Conservation (phyloP, 2,113 vertebrate genomes). For the Thymallus thymallus region DNA sequence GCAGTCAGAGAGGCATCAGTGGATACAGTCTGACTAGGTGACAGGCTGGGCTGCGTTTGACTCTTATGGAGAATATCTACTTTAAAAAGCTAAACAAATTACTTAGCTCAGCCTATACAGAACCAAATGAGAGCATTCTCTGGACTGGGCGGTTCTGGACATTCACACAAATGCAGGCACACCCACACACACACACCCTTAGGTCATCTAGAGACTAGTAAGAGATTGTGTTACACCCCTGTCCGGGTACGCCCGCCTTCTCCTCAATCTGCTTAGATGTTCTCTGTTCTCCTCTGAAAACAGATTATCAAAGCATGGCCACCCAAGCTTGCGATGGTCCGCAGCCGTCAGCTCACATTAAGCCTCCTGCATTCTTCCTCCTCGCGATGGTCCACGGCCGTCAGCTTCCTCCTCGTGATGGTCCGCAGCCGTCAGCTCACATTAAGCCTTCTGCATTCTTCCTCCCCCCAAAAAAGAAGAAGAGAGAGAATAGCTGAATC, state of each 20-base stretch:
- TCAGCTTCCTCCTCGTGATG: too few relatives aligned
- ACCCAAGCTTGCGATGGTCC: background rate
- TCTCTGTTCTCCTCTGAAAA: background rate
- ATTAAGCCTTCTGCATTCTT: too few relatives aligned
- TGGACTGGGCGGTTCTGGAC: background rate
- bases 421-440: too few relatives aligned
- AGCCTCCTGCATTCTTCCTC: too few relatives aligned
- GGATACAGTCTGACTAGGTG: background rate
- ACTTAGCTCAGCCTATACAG: background rate
- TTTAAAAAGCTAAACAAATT: background rate
- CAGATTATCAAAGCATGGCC: too few relatives aligned
- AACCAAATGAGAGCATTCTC: background rate
- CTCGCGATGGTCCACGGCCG: too few relatives aligned
- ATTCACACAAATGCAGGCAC: too few relatives aligned
- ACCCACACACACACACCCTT: conserved; percentile 32
- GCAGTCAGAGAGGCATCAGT: background rate
- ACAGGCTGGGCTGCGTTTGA: background rate
- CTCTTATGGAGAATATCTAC: background rate
- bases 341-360: too few relatives aligned
- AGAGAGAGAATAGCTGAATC: too few relatives aligned
- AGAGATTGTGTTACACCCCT: background rate
- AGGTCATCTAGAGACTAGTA: background rate
- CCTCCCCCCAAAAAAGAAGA: too few relatives aligned
- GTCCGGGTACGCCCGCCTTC: background rate
- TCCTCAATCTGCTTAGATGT: background rate